These are phyloP conservation scores for Panopea generosa DNA, from an alignment of 2,888 invertebrate species.

Conservation along the genomic window DNA sequence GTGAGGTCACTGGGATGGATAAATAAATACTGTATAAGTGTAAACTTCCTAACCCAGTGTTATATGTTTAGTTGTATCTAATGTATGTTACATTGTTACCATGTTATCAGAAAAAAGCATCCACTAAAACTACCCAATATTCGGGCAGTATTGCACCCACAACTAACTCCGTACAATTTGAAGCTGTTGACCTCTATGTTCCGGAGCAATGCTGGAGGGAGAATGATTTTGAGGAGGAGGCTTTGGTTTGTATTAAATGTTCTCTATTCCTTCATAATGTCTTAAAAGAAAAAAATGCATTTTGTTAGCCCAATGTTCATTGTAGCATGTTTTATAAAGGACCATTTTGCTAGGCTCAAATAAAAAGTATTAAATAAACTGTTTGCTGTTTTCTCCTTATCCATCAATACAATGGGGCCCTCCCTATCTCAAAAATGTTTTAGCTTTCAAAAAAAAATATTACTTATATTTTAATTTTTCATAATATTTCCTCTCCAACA, in stretches of 20 bases:
- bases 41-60: neutral
- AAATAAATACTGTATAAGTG: constrained; percentile 1
- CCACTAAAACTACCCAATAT: constrained; percentile 50
- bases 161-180: constrained; percentile 53
- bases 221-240: constrained; percentile 51
- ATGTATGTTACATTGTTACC: constrained; percentile 23
- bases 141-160: constrained; percentile 44
- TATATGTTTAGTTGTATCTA: constrained; percentile 1
- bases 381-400: no score
- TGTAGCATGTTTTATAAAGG: no score
- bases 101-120: constrained; percentile 30
- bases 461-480: no score
- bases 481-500: no score
- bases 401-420: no score
- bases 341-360: no score
- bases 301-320: no score
- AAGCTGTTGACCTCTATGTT: constrained; percentile 63
- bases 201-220: constrained; percentile 64
- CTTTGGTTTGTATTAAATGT: constrained; percentile 54
- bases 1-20: no score
- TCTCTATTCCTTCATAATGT: constrained; percentile 3
- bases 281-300: neutral
- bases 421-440: no score
- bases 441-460: no score
- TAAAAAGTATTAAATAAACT: no score